Evolutionary conservation across 2,797 vertebrate genomes (phyloP).

Genomic region (Pangasius djambal): DNA sequence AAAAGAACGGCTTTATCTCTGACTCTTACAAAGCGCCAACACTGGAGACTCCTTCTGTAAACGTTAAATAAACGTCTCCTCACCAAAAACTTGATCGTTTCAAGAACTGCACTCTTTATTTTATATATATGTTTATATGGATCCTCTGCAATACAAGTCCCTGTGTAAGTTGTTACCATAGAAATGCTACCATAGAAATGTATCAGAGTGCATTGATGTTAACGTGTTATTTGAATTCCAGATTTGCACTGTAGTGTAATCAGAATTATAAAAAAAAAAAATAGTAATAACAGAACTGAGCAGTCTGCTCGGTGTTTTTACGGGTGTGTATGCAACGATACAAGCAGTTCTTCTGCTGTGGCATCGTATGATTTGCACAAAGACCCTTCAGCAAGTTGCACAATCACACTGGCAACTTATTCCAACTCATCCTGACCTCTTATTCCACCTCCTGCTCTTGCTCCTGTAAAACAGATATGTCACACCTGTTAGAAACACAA

Average conservation of each 20-base stretch:
- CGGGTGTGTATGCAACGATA: slow-evolving; percentile 49
- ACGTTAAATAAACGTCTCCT: background rate
- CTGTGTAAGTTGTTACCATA: background rate
- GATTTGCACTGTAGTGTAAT: background rate
- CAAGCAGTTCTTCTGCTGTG: slow-evolving; percentile 66
- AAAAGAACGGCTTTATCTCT: background rate
- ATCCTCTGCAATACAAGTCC: background rate
- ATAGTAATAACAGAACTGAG: background rate
- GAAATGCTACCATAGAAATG: background rate
- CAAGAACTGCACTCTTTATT: background rate
- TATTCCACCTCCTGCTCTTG: slow-evolving; percentile 8
- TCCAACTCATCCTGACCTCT: background rate
- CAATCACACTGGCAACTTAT: background rate
- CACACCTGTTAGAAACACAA: background rate
- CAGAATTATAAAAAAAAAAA: background rate
- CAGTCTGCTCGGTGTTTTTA: background rate
- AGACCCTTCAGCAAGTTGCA: slow-evolving; percentile 54
- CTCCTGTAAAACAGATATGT: slow-evolving; percentile 38
- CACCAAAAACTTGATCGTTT: background rate
- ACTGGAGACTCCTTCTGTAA: background rate
- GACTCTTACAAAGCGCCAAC: background rate
- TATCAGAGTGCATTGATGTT: background rate
- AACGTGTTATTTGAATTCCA: background rate
- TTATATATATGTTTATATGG: background rate
- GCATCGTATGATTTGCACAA: slow-evolving; percentile 57